These are phyloP conservation scores for Agelastica alni DNA, from an alignment of 2,888 invertebrate genomes.

Conservation along the genomic window DNA sequence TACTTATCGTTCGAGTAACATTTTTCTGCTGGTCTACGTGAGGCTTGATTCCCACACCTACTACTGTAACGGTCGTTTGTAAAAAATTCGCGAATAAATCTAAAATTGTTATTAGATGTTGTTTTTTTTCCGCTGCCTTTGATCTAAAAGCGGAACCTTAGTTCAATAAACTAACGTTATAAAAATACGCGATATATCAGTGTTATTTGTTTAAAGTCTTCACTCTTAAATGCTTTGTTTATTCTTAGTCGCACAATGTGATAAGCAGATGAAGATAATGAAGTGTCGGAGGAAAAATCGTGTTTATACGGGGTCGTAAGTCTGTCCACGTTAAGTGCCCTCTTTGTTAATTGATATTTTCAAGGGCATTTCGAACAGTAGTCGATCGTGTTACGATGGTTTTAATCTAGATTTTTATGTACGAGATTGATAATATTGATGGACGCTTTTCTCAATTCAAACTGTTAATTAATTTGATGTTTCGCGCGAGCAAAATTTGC, in stretches of 20 bases:
- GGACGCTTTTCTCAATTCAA: no score
- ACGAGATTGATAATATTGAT: no score
- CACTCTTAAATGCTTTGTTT: constrained; percentile 1
- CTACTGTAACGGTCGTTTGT: no score
- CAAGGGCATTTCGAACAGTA: neutral
- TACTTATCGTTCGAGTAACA: no score
- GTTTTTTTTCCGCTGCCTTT: neutral
- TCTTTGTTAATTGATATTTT: constrained; percentile 2
- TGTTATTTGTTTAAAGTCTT: constrained; percentile 1
- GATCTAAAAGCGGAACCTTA: neutral
- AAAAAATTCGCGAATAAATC: no score
- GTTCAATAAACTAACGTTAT: neutral
- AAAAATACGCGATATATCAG: constrained; percentile 1
- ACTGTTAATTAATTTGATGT: no score
- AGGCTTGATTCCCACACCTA: no score
- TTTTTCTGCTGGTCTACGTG: no score
- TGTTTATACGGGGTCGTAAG: neutral
- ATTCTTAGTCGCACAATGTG: neutral
- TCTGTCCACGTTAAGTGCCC: neutral
- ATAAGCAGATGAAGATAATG: neutral
- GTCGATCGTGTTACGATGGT: neutral
- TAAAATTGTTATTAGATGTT: neutral
- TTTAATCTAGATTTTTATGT: no score
- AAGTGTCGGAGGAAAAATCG: neutral
- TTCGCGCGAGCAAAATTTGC: no score